phyloP scores from a whole-genome alignment of 2,888 invertebrate species.

The Altica lythri region DNA sequence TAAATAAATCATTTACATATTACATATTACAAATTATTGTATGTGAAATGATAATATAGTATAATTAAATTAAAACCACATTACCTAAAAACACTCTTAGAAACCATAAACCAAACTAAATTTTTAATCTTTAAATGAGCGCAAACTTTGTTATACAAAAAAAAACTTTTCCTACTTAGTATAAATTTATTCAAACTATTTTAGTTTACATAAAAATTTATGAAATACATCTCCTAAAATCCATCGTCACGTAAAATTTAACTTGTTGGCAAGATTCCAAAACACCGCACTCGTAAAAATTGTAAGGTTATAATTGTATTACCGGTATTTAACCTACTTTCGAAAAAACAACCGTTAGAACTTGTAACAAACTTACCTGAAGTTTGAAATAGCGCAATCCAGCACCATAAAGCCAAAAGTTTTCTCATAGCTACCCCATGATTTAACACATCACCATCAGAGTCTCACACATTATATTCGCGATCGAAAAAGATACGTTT shows the following conservation, averaged over 20 bases:
- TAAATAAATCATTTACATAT: no score
- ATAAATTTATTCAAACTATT: no score
- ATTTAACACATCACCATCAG: conserved; percentile 45
- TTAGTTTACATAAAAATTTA: no score
- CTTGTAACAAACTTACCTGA: conserved; percentile 42
- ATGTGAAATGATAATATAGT: no score
- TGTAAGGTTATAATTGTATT: conserved; percentile 35
- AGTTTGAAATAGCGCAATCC: conserved; percentile 47
- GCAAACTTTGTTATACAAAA: no score
- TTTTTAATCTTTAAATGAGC: no score
- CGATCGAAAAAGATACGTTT: conserved; percentile 28
- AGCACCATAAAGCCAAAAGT: conserved; percentile 49
- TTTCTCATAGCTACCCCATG: conserved; percentile 50
- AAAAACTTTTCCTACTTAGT: no score
- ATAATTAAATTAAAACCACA: no score
- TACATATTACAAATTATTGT: no score
- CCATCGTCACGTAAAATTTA: background rate
- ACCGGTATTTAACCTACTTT: conserved; percentile 29
- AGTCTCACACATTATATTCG: conserved; percentile 41
- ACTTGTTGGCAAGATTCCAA: conserved; percentile 21
- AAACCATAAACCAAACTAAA: no score
- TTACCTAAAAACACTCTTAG: no score
- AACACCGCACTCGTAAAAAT: conserved; percentile 16
- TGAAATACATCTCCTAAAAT: background rate
- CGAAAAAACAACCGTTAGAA: background rate